phyloP scores from a whole-genome alignment of 2,888 invertebrate genomes.

The Labia minor region DNA sequence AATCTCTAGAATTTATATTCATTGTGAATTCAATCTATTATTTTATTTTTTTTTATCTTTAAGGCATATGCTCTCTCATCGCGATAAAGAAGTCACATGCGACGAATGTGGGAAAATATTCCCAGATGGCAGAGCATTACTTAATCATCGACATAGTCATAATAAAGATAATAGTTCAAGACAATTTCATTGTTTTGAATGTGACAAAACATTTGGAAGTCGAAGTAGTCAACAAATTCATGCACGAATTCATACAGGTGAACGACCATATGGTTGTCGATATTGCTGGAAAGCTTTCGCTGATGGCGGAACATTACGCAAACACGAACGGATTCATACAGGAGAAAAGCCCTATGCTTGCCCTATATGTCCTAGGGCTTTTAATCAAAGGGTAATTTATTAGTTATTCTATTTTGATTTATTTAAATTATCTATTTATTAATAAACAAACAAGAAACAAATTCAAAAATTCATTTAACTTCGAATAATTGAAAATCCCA shows the following conservation, averaged over 20 bases:
- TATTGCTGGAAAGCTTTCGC: conserved; percentile 86
- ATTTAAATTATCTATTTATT: neutral
- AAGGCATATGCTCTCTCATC: conserved; percentile 58
- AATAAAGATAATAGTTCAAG: conserved; percentile 42
- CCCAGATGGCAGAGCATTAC: conserved; percentile 55
- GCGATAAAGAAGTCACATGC: conserved; percentile 57
- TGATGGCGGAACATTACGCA: conserved; percentile 72
- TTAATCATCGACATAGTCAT: conserved; percentile 59
- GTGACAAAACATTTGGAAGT: conserved; percentile 77
- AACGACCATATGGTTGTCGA: conserved; percentile 71
- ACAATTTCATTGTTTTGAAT: conserved; percentile 70
- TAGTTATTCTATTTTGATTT: neutral
- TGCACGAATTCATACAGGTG: conserved; percentile 73
- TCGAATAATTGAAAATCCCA: neutral
- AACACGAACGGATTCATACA: conserved; percentile 77
- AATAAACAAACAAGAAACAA: neutral
- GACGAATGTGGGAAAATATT: conserved; percentile 60
- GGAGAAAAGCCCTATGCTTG: conserved; percentile 78
- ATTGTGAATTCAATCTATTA: no score
- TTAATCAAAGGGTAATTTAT: conserved; percentile 52
- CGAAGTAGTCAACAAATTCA: conserved; percentile 78
- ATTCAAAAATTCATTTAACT: neutral
- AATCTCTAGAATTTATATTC: conserved; percentile 15
- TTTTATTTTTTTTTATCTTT: conserved; percentile 28
- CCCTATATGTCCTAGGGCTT: conserved; percentile 75